Conservation (phyloP, 2,888 invertebrate species). For the Drosophila borborema region DNA sequence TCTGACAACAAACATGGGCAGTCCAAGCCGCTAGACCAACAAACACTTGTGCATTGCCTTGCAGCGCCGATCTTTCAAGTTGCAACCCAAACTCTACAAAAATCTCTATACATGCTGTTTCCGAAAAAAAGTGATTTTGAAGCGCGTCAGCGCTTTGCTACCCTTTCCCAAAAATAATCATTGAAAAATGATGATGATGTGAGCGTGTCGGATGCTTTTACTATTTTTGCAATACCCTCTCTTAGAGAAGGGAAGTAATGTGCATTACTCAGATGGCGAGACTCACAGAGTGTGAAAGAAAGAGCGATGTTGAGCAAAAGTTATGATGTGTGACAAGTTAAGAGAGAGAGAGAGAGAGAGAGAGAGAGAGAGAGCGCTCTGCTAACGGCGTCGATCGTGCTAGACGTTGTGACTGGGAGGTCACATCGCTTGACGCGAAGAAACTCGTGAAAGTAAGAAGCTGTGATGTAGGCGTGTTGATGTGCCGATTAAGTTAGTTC, state of each 20-base stretch:
- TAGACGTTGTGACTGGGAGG: background rate
- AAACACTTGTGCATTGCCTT: slow-evolving; percentile 50
- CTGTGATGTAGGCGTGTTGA: background rate
- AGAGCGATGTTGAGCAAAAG: background rate
- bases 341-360: background rate
- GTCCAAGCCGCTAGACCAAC: slow-evolving; percentile 37
- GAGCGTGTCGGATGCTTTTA: background rate
- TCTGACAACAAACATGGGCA: slow-evolving; percentile 18
- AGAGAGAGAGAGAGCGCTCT: background rate
- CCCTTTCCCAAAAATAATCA: slow-evolving; percentile 1
- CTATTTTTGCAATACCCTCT: background rate
- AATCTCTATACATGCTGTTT: background rate
- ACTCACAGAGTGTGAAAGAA: background rate
- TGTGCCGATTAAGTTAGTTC: background rate
- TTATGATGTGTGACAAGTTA: background rate
- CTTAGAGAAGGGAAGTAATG: background rate
- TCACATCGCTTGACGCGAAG: background rate
- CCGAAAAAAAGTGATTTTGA: background rate
- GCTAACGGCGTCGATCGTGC: background rate
- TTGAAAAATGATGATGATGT: background rate
- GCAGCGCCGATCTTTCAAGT: background rate
- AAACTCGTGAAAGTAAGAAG: slow-evolving; percentile 5
- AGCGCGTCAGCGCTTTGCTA: background rate
- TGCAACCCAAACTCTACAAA: background rate
- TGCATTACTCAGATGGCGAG: background rate